Base-by-base conservation (phyloP, 2,113 vertebrate species). In the Vidua macroura region DNA sequence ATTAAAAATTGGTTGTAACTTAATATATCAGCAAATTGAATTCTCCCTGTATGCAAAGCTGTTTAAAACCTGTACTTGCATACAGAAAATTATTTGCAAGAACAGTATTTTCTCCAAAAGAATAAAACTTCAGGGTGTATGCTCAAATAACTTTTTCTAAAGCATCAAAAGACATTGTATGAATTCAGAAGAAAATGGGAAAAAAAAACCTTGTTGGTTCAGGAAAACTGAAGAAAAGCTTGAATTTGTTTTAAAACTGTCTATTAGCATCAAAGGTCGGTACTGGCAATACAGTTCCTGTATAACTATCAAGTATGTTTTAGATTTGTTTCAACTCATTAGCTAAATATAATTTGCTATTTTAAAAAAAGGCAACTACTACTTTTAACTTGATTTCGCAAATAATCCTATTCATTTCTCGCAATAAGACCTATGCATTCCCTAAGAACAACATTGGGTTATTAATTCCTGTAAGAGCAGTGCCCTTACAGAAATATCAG, bases 351-450 rank as follows among this genome's bases (percentile, higher is more conserved):
- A 97, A 98, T 97, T 95, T 97, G 80, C 94, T 95, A 90, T 73
- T 31, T 0, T 6, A 58, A 90, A 46, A 73, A 92, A 88, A 82
- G 52, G 79, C 92, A 97, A 96, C 95, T 97, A 91, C 90, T 96
- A 96, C 92, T 97, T 97, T 96, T 95, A 97, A 97, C 87, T 96
- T 96, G 85, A 97, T 96, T 97, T 97, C 70, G 96, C 80, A 92
- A 97, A 90, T 81, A 96, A 95, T 91, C 87, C 95, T 96, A 97
- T 97, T 98, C 48, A 97, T 98, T 98, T 97, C 93, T 95, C 97
- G 84, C 92, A 97, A 82, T 96, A 94, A 96, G 81, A 53, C 78
- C 83, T 39, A 39, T 35, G 87, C 55, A 79, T 81, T 95, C 91
- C 55, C 68, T 30, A 70, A 15, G 14, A 88, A 95, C 21, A 95